These are phyloP conservation scores for Salvelinus fontinalis DNA, from an alignment of 2,113 vertebrate species.

Conservation along the genomic window DNA sequence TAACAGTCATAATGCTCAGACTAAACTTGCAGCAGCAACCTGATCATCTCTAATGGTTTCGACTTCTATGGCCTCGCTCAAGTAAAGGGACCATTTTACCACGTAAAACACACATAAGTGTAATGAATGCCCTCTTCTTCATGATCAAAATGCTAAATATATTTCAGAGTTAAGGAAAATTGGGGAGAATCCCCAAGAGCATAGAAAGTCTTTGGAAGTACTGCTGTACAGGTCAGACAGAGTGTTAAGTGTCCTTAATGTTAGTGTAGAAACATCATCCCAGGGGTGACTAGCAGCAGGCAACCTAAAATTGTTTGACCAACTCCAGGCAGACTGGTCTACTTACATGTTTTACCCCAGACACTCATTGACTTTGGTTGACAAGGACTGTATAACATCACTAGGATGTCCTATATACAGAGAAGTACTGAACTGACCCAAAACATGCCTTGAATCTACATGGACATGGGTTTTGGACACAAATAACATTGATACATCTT, in stretches of 20 bases:
- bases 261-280: neutral
- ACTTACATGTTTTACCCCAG: slow-evolving; percentile 4
- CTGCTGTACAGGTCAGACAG: neutral
- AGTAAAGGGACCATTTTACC: too few relatives aligned
- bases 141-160: too few relatives aligned
- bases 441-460: neutral
- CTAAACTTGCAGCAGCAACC: too few relatives aligned
- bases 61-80: too few relatives aligned
- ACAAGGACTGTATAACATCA: neutral
- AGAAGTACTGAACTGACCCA: neutral
- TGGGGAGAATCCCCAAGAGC: neutral
- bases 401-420: slow-evolving; percentile 6
- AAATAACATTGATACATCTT: too few relatives aligned
- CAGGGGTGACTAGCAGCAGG: neutral
- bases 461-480: too few relatives aligned
- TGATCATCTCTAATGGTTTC: too few relatives aligned
- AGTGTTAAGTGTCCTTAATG: slow-evolving; percentile 8
- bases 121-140: too few relatives aligned
- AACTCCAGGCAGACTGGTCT: slow-evolving; percentile 12
- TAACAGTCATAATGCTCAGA: neutral
- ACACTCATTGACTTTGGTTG: slow-evolving; percentile 11
- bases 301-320: slow-evolving; percentile 12
- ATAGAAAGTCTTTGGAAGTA: neutral
- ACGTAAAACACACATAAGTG: too few relatives aligned
- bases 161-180: too few relatives aligned